These are phyloP conservation scores for Elaeidobius kamerunicus DNA, from an alignment of 2,888 invertebrate species.

Conservation along the genomic window DNA sequence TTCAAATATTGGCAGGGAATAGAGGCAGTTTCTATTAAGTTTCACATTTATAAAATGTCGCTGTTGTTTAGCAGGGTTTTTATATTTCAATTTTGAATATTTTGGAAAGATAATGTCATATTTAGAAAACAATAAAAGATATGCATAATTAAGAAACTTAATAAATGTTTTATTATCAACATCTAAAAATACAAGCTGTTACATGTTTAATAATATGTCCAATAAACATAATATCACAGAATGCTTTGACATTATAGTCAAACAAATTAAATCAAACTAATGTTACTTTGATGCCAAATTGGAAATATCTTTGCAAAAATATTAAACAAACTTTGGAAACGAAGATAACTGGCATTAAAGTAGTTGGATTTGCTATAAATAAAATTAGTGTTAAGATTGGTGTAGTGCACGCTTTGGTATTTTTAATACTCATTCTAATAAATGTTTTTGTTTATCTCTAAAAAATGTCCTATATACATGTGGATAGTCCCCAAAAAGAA, in stretches of 20 bases:
- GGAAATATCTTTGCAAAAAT: not conserved
- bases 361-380: conserved; percentile 1
- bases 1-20: too few species aligned
- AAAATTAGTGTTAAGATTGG: too few species aligned
- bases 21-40: too few species aligned
- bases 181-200: conserved; percentile 8
- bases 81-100: too few species aligned
- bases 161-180: conserved; percentile 2
- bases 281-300: not conserved
- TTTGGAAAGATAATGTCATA: not conserved
- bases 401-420: conserved; percentile 12
- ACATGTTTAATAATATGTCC: conserved; percentile 1
- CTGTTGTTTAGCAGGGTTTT: too few species aligned
- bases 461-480: too few species aligned
- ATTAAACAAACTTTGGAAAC: not conserved
- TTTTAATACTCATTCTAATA: not conserved
- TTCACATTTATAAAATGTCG: too few species aligned
- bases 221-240: conserved; percentile 23
- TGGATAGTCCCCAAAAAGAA: too few species aligned
- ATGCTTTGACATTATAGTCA: conserved; percentile 6
- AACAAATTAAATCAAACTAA: not conserved
- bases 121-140: not conserved
- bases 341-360: not conserved
- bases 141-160: not conserved
- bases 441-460: too few species aligned